Evolutionary conservation across 1,140 invertebrate genomes (phyloP).

Genomic region (Homalodisca vitripennis): DNA sequence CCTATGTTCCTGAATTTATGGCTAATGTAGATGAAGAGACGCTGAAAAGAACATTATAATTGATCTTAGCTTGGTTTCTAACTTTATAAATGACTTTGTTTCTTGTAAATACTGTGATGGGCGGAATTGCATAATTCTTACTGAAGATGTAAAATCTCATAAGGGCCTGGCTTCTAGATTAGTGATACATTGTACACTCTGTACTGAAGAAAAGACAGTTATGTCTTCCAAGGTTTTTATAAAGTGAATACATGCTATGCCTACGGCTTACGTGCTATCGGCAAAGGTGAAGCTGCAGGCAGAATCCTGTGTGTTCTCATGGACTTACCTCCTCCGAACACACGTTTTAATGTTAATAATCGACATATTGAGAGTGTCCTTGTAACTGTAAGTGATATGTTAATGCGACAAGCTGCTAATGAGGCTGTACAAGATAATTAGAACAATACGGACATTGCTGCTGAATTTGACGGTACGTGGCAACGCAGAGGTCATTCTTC

Average conservation of each 20-base stretch:
- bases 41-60: not conserved
- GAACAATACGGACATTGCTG: not conserved
- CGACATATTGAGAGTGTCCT: no score
- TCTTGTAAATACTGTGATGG: not conserved
- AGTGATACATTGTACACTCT: not conserved
- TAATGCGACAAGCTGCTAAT: not conserved
- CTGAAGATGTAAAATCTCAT: not conserved
- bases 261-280: slow-evolving; percentile 18
- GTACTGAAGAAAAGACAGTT: not conserved
- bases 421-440: slow-evolving; percentile 4
- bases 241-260: no score
- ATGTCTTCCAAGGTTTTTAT: not conserved
- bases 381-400: not conserved
- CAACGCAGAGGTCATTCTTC: slow-evolving; percentile 15
- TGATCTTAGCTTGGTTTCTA: not conserved
- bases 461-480: not conserved
- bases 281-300: slow-evolving; percentile 7
- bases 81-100: not conserved
- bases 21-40: not conserved
- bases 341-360: not conserved
- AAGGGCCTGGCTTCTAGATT: not conserved
- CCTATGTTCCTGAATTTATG: not conserved
- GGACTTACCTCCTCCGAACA: slow-evolving; percentile 1
- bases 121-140: not conserved
- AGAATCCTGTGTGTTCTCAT: slow-evolving; percentile 17